Evolutionary conservation across 2,888 invertebrate genomes (phyloP).

Genomic region (Syrphus vitripennis): DNA sequence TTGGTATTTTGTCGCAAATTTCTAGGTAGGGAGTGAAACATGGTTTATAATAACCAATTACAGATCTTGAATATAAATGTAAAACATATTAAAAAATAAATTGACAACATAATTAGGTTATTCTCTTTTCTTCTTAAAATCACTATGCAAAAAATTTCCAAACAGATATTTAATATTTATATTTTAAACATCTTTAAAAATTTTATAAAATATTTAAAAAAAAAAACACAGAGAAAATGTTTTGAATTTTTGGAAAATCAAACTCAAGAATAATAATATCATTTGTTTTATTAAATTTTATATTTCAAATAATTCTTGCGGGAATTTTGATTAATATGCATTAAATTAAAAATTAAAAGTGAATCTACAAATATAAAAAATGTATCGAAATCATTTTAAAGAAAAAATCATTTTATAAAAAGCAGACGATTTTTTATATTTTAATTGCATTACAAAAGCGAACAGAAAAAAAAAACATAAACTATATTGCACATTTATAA

Average conservation of each 20-base stretch:
- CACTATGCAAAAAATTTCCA: too few relatives aligned
- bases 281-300: too few relatives aligned
- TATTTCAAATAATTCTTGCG: too few relatives aligned
- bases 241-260: too few relatives aligned
- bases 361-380: neutral
- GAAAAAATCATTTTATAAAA: conserved; percentile 6
- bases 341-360: neutral
- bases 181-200: too few relatives aligned
- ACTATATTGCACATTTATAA: conserved; percentile 49
- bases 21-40: too few relatives aligned
- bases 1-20: conserved; percentile 4
- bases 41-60: neutral
- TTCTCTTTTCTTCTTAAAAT: too few relatives aligned
- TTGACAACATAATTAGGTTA: neutral
- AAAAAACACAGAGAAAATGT: too few relatives aligned
- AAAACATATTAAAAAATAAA: neutral
- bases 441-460: conserved; percentile 59
- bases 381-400: neutral
- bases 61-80: neutral
- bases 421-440: conserved; percentile 43
- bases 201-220: too few relatives aligned
- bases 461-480: conserved; percentile 25
- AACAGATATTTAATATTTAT: too few relatives aligned
- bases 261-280: too few relatives aligned
- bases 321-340: neutral